phyloP scores from a whole-genome alignment of 37 sponge, comb jelly and placozoan species.

The Amphimedon queenslandica region DNA sequence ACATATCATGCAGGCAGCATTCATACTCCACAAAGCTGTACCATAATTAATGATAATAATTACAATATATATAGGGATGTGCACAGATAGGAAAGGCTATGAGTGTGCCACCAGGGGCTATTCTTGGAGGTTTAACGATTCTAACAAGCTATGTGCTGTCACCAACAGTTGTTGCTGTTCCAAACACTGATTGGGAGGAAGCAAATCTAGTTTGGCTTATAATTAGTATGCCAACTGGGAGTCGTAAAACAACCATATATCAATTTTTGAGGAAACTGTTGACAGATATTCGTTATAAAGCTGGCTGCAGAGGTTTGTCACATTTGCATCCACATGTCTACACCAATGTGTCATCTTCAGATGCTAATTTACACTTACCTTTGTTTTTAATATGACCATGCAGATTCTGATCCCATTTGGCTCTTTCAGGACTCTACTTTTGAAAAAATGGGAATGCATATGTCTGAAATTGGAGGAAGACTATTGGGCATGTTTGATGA shows the following conservation, averaged over 20 bases:
- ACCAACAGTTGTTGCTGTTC: conserved; percentile 10
- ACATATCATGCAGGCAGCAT: not conserved
- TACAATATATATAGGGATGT: conserved; percentile 25
- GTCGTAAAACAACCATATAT: conserved; percentile 1
- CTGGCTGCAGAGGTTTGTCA: not conserved
- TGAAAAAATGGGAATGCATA: conserved; percentile 24
- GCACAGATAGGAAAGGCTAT: conserved; percentile 32
- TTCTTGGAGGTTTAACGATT: conserved; percentile 9
- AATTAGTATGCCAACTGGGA: conserved; percentile 8
- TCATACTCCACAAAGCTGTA: not conserved
- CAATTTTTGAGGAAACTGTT: conserved; percentile 2
- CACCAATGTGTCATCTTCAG: too few species aligned
- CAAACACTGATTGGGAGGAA: conserved; percentile 13
- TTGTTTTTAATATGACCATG: too few species aligned
- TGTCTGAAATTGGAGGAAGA: conserved; percentile 8
- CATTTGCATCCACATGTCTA: too few species aligned
- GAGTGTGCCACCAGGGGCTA: conserved; percentile 26
- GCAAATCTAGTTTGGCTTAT: conserved; percentile 12
- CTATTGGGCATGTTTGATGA: conserved; percentile 26
- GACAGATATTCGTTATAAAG: not conserved
- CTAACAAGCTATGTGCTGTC: not conserved
- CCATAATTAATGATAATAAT: not conserved
- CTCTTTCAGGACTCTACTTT: conserved; percentile 21
- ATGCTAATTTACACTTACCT: too few species aligned
- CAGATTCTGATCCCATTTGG: not conserved